Percentiles rank a stretch among this genome's conserved stretches.
Evolutionary conservation across 2,797 vertebrate species (phyloP).

Genomic region (Varecia variegata): DNA sequence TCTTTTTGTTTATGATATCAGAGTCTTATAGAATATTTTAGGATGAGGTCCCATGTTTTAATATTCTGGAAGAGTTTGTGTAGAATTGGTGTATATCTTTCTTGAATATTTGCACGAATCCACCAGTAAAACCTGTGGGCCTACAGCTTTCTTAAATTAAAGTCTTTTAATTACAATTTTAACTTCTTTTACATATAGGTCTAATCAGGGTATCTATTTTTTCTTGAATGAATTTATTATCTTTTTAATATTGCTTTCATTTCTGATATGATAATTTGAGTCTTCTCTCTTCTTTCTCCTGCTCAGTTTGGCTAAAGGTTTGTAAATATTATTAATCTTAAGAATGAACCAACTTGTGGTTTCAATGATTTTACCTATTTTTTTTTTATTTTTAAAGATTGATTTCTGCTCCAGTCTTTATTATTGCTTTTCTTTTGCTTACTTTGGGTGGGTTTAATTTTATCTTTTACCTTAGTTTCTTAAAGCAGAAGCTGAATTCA

Average conservation of each 20-base stretch:
- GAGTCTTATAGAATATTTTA: neutral
- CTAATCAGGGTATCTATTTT: neutral
- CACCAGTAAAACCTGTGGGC: neutral
- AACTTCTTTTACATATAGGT: neutral
- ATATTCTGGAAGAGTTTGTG: neutral
- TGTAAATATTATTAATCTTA: neutral
- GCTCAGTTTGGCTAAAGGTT: neutral
- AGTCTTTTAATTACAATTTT: neutral
- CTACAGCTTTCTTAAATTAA: neutral
- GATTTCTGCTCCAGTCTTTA: neutral
- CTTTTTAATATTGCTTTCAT: neutral
- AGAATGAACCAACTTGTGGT: neutral
- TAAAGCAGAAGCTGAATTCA: neutral
- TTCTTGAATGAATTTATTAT: neutral
- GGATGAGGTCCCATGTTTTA: neutral
- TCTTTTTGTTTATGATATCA: neutral
- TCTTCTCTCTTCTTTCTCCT: neutral
- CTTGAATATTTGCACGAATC: neutral
- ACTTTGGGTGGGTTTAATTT: neutral
- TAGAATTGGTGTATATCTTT: neutral
- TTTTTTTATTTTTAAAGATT: neutral
- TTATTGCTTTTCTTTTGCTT: neutral
- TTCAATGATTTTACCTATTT: neutral
- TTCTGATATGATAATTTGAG: neutral
- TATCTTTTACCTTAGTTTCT: neutral